A percentile compares a stretch with the other conserved stretches of the same genome.
phyloP scores from a whole-genome alignment of 2,888 invertebrate species.

The Drosophila nr. perissopoda region DNA sequence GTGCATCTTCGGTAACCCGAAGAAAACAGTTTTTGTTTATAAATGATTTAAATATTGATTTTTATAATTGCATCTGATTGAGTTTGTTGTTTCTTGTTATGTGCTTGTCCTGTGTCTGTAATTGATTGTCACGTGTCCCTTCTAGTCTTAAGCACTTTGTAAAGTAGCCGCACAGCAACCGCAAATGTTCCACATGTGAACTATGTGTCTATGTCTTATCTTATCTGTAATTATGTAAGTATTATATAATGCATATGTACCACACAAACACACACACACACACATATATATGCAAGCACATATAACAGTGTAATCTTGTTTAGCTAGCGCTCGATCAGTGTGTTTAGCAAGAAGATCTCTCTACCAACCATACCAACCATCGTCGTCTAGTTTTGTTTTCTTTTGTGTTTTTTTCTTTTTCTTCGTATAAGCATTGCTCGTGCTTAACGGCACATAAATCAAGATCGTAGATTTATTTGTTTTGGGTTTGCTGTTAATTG shows the following conservation, averaged over 20 bases:
- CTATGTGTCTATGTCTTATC: conserved; percentile 20
- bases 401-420: conserved; percentile 1
- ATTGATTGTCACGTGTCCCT: conserved; percentile 33
- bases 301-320: conserved; percentile 29
- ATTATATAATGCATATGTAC: conserved; percentile 9
- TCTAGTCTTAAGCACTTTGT: conserved; percentile 62
- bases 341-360: conserved; percentile 16
- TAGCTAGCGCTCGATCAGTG: conserved; percentile 27
- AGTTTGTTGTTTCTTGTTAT: conserved; percentile 14
- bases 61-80: conserved; percentile 18
- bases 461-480: conserved; percentile 22
- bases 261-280: not conserved
- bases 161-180: conserved; percentile 36
- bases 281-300: not conserved
- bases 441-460: conserved; percentile 17
- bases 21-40: not conserved
- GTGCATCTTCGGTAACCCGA: conserved; percentile 16
- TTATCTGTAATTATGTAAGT: conserved; percentile 34
- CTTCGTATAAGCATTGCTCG: not conserved
- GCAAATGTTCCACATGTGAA: conserved; percentile 17
- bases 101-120: conserved; percentile 52
- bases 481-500: conserved; percentile 30
- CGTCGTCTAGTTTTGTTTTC: conserved; percentile 23
- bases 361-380: conserved; percentile 8
- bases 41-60: conserved; percentile 1